Base-by-base conservation (phyloP, 2,113 vertebrate genomes). In the Xenopus borealis region DNA sequence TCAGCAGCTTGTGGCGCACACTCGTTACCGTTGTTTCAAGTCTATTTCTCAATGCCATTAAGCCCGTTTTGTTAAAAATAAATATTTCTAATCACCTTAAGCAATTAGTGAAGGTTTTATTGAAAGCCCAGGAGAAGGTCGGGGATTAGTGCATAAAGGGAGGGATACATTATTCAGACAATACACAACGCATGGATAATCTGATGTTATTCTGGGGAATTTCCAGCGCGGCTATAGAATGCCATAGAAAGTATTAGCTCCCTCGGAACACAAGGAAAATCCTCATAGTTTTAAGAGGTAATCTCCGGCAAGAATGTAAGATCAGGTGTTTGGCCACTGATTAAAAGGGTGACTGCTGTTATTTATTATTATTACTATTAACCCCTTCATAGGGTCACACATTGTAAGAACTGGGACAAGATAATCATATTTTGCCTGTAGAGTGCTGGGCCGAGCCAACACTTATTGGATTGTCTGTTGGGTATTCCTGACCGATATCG, bases 301-400 rank as follows among this genome's bases (percentile, higher is more conserved):
- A 64, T 64, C 62, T 40, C 30, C 14, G 23, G 16, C 27, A 64
- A n/a, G 62, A 64, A 64, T 64, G 23, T 40, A 40, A 30, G 62
- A 64, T 64, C 13, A 64, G 62, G 14, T n/a, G 16, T 55, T 55
- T 50, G 33, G 33, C 33, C 33, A 40, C 33, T 40, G 33, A 40
- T 40, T 6, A 40, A 40, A 40, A 40, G 33, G 33, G 33, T 1
- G 5, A 40, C 33, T 7, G 33, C 33, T 9, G 6, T 9, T 9
- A 40, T 40, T 40, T 40, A 40, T 40, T 40, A 40, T 40, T 40
- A 40, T 9, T 40, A 9, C 5, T 40, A 1, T 40, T 40, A 40
- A 40, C 33, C 33, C 33, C 33, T 7, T 40, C 8, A 40, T 9
- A 40, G 6, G 33, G 33, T 40, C 7, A 9, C 2, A 40, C 5